Base-by-base conservation (phyloP, 2,888 invertebrate species). In the Heliconius hortense region DNA sequence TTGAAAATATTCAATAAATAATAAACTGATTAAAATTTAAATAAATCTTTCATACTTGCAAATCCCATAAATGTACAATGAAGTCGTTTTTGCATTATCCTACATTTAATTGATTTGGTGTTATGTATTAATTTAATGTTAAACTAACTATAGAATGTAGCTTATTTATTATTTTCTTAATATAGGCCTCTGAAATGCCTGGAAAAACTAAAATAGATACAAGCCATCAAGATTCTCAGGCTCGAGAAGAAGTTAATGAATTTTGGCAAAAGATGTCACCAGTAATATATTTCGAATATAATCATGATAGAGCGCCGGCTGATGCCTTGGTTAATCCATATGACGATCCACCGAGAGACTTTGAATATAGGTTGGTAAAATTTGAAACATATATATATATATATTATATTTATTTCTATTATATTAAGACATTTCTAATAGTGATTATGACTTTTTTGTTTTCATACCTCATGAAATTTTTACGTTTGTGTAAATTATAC, bases 341-440 rank as follows among this genome's bases (percentile, higher is more conserved):
- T 62, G 91, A 91, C 0, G 87, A 87, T 67, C 89, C 92, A 8
- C 93, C 93, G 0, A 72, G 73, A 1, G 87, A 92, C 77, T 93
- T 92, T 77, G 82, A 93, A 76, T 90, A 91, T 72, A 93, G 93
- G 93, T 93, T 71, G 11, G 53, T n/a, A 31, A 39, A 2, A 7
- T n/a, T 66, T 39, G 24, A 24, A 31, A 66, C 1, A 15, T 35
- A 24, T 39, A 39, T 39, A 24, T 39, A 39, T 39, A 48, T 48
- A 18, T 48, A 18, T 48, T 18, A 48, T 48, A 48, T 48, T 48
- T 48, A 48, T 48, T 18, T 48, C 18, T 48, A 18, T 48, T 18
- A 48, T 48, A 7, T 48, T 48, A 48, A 48, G 18, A 48, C 48
- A 18, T 48, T 7, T 18, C 18, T 18, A 15, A 43, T 15, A 43